Percentiles rank a stretch among this genome's conserved stretches.
These are phyloP conservation scores for Amphiprion clarkii DNA, from an alignment of 2,797 vertebrate genomes.

Conservation along the genomic window DNA sequence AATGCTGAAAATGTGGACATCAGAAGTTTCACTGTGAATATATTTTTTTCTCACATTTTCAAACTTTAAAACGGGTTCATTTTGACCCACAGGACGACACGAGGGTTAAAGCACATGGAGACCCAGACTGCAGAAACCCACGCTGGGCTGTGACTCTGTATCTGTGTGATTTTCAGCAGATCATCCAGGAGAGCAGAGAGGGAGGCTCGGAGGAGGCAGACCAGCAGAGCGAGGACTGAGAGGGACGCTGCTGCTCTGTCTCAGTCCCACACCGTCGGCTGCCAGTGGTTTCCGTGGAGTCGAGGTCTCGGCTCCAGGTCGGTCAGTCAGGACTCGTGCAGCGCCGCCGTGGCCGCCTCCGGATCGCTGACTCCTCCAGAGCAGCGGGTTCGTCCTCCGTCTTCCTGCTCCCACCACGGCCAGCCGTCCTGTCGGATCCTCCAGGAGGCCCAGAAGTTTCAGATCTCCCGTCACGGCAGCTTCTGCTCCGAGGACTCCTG, in stretches of 20 bases:
- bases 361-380: slow-evolving; percentile 58
- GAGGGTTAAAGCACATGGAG: no score
- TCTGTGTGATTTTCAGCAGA: slow-evolving; percentile 40
- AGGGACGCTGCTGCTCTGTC: slow-evolving; percentile 77
- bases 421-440: slow-evolving; percentile 73
- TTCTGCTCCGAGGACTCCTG: slow-evolving; percentile 89
- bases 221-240: slow-evolving; percentile 62
- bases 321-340: slow-evolving; percentile 67
- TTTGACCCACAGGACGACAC: no score
- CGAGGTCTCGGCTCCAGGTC: slow-evolving; percentile 64
- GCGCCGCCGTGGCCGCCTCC: slow-evolving; percentile 3
- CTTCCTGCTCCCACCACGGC: slow-evolving; percentile 61
- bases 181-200: slow-evolving; percentile 56
- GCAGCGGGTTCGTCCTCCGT: slow-evolving; percentile 40
- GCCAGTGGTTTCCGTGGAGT: slow-evolving; percentile 81
- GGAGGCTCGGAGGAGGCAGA: slow-evolving; percentile 62
- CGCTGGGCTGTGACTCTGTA: no score
- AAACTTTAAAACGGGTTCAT: no score
- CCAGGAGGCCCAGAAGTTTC: slow-evolving; percentile 86
- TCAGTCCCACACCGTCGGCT: slow-evolving; percentile 77
- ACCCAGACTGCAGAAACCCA: no score
- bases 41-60: no score
- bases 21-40: no score
- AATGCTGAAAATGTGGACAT: no score
- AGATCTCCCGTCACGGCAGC: slow-evolving; percentile 85